Evolutionary conservation across 1,140 invertebrate species (phyloP).

Genomic region (Heliothis subflexa): DNA sequence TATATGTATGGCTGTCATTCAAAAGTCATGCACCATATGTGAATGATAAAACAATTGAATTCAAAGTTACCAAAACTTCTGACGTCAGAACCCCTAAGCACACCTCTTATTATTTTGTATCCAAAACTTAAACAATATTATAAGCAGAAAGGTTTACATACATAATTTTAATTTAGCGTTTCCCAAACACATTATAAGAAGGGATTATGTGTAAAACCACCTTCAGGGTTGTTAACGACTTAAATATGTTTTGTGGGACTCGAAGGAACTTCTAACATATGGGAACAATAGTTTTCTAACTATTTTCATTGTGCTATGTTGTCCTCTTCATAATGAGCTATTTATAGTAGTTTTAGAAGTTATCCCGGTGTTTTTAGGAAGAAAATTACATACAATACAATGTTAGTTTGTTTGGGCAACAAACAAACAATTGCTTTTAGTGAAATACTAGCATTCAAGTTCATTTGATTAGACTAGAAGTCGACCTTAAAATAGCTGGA

Average conservation of each 20-base stretch:
- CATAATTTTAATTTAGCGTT: slow-evolving; percentile 5
- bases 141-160: not conserved
- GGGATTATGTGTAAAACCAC: slow-evolving; percentile 8
- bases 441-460: too few relatives aligned
- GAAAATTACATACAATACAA: too few relatives aligned
- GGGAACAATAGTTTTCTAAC: slow-evolving; percentile 12
- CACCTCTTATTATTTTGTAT: not conserved
- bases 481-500: too few relatives aligned
- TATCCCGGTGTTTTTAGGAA: not conserved
- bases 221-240: slow-evolving; percentile 4
- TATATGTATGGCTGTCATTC: too few relatives aligned
- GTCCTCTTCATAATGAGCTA: too few relatives aligned
- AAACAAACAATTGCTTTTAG: too few relatives aligned
- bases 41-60: too few relatives aligned
- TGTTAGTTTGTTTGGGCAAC: too few relatives aligned
- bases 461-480: too few relatives aligned
- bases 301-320: slow-evolving; percentile 2
- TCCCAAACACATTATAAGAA: not conserved
- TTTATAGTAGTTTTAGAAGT: not conserved
- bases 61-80: too few relatives aligned
- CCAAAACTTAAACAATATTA: slow-evolving; percentile 8
- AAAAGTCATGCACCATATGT: too few relatives aligned
- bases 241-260: slow-evolving; percentile 20
- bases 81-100: too few relatives aligned
- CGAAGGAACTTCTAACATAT: slow-evolving; percentile 7